Evolutionary conservation across 2,888 invertebrate genomes (phyloP).

Genomic region (Mythimna ferrago): DNA sequence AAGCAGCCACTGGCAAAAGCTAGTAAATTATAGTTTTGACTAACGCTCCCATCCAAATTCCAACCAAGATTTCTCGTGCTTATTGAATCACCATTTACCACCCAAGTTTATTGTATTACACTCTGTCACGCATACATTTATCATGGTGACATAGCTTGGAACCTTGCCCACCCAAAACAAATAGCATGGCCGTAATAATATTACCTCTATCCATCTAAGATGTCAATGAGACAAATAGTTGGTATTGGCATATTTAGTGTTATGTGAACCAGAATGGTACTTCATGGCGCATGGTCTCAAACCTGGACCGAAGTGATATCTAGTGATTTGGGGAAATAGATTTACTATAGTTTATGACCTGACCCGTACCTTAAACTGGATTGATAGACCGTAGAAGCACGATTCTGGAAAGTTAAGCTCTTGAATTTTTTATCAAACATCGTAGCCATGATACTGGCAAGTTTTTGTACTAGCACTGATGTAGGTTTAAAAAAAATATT

Average conservation of each 20-base stretch:
- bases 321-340: conserved; percentile 33
- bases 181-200: conserved; percentile 43
- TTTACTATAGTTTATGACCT: conserved; percentile 11
- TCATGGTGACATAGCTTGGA: conserved; percentile 33
- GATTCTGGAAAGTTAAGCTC: neutral
- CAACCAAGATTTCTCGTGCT: neutral
- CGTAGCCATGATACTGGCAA: neutral
- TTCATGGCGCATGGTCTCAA: conserved; percentile 7
- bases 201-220: conserved; percentile 46
- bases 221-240: conserved; percentile 51
- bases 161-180: conserved; percentile 46
- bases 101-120: conserved; percentile 17
- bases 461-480: neutral
- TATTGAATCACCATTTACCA: conserved; percentile 8
- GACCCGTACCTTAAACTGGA: neutral
- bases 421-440: neutral
- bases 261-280: conserved; percentile 28
- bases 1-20: too few relatives aligned
- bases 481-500: neutral
- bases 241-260: conserved; percentile 51
- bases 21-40: too few relatives aligned
- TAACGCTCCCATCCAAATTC: neutral
- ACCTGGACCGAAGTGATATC: conserved; percentile 6
- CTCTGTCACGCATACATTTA: neutral
- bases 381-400: neutral